Evolutionary conservation across 2,888 invertebrate genomes (phyloP).

Genomic region (Cheiracanthium punctorium): DNA sequence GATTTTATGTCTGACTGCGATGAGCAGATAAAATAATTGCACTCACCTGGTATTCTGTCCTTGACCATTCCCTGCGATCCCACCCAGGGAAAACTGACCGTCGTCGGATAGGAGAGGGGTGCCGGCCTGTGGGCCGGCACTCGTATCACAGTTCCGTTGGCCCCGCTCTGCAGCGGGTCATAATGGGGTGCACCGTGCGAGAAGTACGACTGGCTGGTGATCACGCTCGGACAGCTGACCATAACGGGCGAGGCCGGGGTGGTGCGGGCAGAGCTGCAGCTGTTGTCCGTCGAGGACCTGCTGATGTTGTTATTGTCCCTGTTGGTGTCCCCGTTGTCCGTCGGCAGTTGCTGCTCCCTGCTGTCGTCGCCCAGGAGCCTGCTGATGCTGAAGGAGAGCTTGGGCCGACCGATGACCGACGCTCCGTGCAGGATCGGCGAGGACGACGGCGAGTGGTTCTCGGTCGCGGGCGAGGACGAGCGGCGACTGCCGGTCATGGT

Average conservation of each 20-base stretch:
- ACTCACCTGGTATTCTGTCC: slow-evolving; percentile 87
- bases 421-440: slow-evolving; percentile 20
- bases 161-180: slow-evolving; percentile 63
- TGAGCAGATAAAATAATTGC: background rate
- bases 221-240: slow-evolving; percentile 17
- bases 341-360: slow-evolving; percentile 30
- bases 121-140: slow-evolving; percentile 82
- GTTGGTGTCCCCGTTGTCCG: background rate
- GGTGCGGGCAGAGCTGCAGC: slow-evolving; percentile 37
- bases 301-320: slow-evolving; percentile 20
- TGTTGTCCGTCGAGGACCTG: slow-evolving; percentile 19
- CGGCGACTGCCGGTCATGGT: background rate
- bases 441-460: slow-evolving; percentile 53
- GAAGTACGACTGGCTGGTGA: slow-evolving; percentile 28
- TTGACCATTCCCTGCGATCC: slow-evolving; percentile 81
- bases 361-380: slow-evolving; percentile 80
- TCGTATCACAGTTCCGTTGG: slow-evolving; percentile 74
- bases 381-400: slow-evolving; percentile 87
- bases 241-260: slow-evolving; percentile 36
- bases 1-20: too few relatives aligned
- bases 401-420: slow-evolving; percentile 33
- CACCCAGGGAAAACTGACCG: slow-evolving; percentile 71
- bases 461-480: slow-evolving; percentile 32
- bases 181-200: slow-evolving; percentile 30
- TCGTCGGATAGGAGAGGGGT: slow-evolving; percentile 73